These are phyloP conservation scores for Pseudanteris insignis DNA, from an alignment of 2,888 invertebrate genomes.

Conservation along the genomic window DNA sequence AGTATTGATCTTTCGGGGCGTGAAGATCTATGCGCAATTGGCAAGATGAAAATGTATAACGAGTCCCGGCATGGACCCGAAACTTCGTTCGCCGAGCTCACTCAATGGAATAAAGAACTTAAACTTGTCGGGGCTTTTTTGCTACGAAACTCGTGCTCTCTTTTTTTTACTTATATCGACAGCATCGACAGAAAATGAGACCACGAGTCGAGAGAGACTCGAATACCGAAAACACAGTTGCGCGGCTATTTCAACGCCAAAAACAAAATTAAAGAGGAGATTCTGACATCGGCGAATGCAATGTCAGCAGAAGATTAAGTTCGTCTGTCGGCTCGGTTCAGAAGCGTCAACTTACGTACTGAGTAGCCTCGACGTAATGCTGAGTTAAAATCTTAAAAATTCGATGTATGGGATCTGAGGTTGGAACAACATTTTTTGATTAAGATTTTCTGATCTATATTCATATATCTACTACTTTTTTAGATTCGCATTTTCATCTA, in stretches of 20 bases:
- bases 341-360: constrained; percentile 10
- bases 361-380: too few relatives aligned
- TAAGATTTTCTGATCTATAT: too few relatives aligned
- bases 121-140: constrained; percentile 27
- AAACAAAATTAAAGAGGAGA: constrained; percentile 25
- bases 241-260: constrained; percentile 14
- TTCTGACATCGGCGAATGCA: constrained; percentile 17
- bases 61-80: constrained; percentile 6
- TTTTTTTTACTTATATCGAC: constrained; percentile 17
- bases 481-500: too few relatives aligned
- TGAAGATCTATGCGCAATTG: constrained; percentile 36
- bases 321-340: constrained; percentile 6
- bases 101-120: constrained; percentile 34
- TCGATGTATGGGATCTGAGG: too few relatives aligned
- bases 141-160: background rate
- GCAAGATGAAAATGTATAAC: constrained; percentile 33
- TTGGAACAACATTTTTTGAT: too few relatives aligned
- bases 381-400: too few relatives aligned
- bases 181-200: constrained; percentile 25
- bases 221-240: constrained; percentile 11
- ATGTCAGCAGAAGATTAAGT: constrained; percentile 28
- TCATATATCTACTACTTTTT: too few relatives aligned
- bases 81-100: constrained; percentile 12
- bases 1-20: constrained; percentile 26
- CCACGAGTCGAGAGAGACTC: constrained; percentile 23